A percentile compares a stretch with the other conserved stretches of the same genome.
Evolutionary conservation across 2,888 invertebrate genomes (phyloP).

Genomic region (Diloba caeruleocephala): DNA sequence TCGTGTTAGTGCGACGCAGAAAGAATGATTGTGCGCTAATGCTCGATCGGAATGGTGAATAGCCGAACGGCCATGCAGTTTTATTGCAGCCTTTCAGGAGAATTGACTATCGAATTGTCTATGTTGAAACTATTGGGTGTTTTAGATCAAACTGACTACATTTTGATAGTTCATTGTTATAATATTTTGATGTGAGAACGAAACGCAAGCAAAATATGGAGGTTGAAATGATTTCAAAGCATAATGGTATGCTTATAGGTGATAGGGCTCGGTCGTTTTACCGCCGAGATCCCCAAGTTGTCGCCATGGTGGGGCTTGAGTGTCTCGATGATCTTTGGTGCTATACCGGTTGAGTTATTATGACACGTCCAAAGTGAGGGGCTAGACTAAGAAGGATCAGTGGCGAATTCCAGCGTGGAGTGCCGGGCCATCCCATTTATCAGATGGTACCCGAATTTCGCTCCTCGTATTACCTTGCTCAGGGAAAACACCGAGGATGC

Average conservation of each 20-base stretch:
- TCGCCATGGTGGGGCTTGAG: too few relatives aligned
- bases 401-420: too few relatives aligned
- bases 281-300: too few relatives aligned
- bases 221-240: not conserved
- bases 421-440: too few relatives aligned
- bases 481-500: too few relatives aligned
- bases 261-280: too few relatives aligned
- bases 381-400: too few relatives aligned
- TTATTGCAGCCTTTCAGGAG: conserved; percentile 60
- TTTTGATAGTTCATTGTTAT: conserved; percentile 10
- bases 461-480: too few relatives aligned
- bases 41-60: conserved; percentile 57
- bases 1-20: conserved; percentile 62
- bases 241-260: not conserved
- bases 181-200: conserved; percentile 1
- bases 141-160: conserved; percentile 27
- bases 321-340: too few relatives aligned
- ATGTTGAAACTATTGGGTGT: conserved; percentile 26
- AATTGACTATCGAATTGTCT: conserved; percentile 48
- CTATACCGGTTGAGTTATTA: too few relatives aligned
- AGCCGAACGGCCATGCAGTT: conserved; percentile 57
- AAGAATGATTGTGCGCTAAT: conserved; percentile 73
- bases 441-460: too few relatives aligned
- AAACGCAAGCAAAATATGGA: not conserved
- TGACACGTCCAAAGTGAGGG: too few relatives aligned